phyloP scores from a whole-genome alignment of 2,888 invertebrate species.

The Dryomyza anilis region DNA sequence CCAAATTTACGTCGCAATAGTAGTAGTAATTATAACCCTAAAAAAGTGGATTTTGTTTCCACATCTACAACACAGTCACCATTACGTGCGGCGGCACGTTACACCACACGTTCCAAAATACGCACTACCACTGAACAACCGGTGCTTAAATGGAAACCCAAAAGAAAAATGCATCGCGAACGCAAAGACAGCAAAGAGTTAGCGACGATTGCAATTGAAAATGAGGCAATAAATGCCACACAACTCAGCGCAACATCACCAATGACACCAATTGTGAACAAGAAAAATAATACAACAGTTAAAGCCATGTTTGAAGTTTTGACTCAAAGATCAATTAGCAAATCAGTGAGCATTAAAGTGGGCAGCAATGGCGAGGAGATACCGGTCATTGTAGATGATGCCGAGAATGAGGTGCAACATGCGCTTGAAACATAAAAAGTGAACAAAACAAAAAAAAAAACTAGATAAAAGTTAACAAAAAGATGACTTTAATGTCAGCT shows the following conservation, averaged over 20 bases:
- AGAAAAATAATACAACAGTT: not conserved
- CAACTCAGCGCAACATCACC: not conserved
- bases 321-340: constrained; percentile 63
- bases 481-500: no score
- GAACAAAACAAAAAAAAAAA: not conserved
- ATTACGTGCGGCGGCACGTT: constrained; percentile 41
- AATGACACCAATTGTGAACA: constrained; percentile 24
- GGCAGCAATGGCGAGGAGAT: constrained; percentile 59
- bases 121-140: constrained; percentile 49
- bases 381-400: constrained; percentile 53
- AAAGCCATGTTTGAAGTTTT: constrained; percentile 50
- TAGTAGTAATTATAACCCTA: no score
- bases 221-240: not conserved
- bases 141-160: constrained; percentile 55
- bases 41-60: constrained; percentile 38
- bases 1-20: no score
- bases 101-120: no score
- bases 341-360: constrained; percentile 64
- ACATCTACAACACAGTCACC: constrained; percentile 46
- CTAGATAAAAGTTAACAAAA: not conserved
- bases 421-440: no score
- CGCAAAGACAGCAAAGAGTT: no score
- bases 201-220: constrained; percentile 11
- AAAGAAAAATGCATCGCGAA: constrained; percentile 44
- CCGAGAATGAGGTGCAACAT: constrained; percentile 44